These are phyloP conservation scores for Malurus alboscapulatus DNA, from an alignment of 2,113 vertebrate species.

Conservation along the genomic window DNA sequence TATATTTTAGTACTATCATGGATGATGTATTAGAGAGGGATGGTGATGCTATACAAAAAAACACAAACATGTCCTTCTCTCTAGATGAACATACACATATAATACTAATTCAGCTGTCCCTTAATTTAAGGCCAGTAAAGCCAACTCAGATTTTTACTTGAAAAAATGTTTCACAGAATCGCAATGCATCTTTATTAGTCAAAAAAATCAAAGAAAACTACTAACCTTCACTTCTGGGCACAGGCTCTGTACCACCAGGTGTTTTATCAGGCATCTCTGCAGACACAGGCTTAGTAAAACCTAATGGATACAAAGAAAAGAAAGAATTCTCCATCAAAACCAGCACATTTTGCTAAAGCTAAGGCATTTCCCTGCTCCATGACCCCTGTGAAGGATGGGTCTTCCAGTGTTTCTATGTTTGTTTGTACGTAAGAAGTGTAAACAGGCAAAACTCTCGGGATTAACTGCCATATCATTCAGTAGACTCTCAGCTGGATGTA, in stretches of 20 bases:
- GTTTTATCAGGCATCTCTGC: slow-evolving; percentile 66
- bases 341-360: neutral
- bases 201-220: neutral
- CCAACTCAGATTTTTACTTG: neutral
- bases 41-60: neutral
- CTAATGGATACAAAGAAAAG: slow-evolving; percentile 53
- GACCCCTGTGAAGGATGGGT: neutral
- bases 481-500: neutral
- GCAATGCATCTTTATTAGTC: neutral
- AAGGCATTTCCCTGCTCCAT: neutral
- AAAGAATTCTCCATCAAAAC: slow-evolving; percentile 3
- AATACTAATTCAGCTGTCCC: neutral
- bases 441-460: neutral
- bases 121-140: neutral
- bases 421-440: neutral
- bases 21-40: neutral
- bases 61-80: neutral
- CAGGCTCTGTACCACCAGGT: slow-evolving; percentile 32
- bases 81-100: neutral
- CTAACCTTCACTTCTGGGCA: slow-evolving; percentile 30
- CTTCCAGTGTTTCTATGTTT: neutral
- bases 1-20: neutral
- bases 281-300: slow-evolving; percentile 11
- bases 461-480: neutral
- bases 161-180: neutral